Evolutionary conservation across 53 echinoderm and acorn worm genomes (phyloP).

Genomic region (Arbacia lixula): DNA sequence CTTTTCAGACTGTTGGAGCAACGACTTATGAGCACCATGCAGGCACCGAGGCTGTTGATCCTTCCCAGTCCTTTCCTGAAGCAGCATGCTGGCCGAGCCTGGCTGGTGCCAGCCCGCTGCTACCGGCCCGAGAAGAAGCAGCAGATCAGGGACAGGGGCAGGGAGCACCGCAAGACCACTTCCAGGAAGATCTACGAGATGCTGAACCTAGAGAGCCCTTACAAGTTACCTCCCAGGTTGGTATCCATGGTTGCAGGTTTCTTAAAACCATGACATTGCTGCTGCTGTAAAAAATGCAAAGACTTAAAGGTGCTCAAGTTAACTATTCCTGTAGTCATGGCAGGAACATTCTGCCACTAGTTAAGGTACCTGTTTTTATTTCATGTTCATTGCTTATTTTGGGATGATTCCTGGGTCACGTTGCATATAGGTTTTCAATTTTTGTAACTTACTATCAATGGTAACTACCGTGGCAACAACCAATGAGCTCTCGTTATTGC

Average conservation of each 20-base stretch:
- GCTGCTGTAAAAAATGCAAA: neutral
- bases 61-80: too few species aligned
- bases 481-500: too few species aligned
- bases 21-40: neutral
- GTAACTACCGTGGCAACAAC: too few species aligned
- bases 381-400: too few species aligned
- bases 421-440: too few species aligned
- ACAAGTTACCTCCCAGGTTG: slow-evolving; percentile 26
- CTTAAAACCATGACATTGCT: neutral
- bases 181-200: slow-evolving; percentile 56
- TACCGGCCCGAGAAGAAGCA: slow-evolving; percentile 54
- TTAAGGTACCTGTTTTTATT: too few species aligned
- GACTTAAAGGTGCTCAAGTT: neutral
- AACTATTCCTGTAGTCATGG: too few species aligned
- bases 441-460: too few species aligned
- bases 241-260: neutral
- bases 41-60: neutral
- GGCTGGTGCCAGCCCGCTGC: neutral
- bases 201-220: slow-evolving; percentile 43
- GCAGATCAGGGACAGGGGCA: slow-evolving; percentile 40
- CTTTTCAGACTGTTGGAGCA: neutral
- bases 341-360: too few species aligned
- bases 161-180: slow-evolving; percentile 45
- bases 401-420: too few species aligned
- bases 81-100: too few species aligned